Base-by-base conservation (phyloP, 2,888 invertebrate species). In the Hirtodrosophila trivittata region DNA sequence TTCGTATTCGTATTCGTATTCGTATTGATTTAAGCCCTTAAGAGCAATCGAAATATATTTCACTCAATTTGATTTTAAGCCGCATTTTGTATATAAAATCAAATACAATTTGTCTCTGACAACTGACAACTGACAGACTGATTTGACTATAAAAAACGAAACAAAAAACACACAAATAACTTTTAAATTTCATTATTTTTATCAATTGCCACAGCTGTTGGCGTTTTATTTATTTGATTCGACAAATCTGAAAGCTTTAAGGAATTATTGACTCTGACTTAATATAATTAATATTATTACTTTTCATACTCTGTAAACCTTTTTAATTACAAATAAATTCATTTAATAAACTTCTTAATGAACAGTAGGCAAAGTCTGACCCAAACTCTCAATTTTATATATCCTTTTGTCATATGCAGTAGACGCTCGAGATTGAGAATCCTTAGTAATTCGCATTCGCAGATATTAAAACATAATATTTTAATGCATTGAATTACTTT, bases 11-110 rank as follows among this genome's bases (percentile, higher is more conserved):
- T n/a, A n/a, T n/a, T n/a, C n/a, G n/a, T 21, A 21, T 21, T 21
- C 2, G 2, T 62, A 62, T 67, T 62, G 55, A 35, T 33, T 41
- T 12, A 35, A 32, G 37, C 46, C 12, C 37, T 30, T n/a, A 2
- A 32, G 14, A 5, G 10, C 9, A 37, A 25, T 55, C 32, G 10
- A 56, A 63, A 46, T 51, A 13, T 32, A 33, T 21, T 21, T 21
- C 18, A 35, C 30, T 52, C 33, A 45, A 16, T 45, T 32, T 38
- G 30, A 28, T 21, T 35, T 37, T 45, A 33, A 55, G 28, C 25
- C 32, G 14, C 30, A 54, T 26, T 54, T 5, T 41, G 43, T 50
- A 49, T 45, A 54, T 49, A 10, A 13, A 32, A 49, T 30, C 30
- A 18, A 13, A 42, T 25, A 37, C 55, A 51, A 43, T 62, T 50